Evolutionary conservation across 2,113 vertebrate species (phyloP).

Genomic region (Myiagra hebetior): DNA sequence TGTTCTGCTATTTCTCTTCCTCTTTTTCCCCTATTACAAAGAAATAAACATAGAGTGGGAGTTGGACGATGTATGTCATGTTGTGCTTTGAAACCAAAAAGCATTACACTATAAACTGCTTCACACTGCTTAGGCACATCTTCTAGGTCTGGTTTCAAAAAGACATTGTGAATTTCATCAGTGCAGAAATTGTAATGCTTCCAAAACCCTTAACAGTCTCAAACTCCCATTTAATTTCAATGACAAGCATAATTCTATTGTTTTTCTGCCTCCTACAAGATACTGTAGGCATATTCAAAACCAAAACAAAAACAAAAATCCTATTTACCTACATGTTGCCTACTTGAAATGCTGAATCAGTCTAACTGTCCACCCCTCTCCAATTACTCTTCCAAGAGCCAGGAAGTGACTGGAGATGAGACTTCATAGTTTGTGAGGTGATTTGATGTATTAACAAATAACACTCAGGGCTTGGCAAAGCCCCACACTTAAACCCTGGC

Average conservation of each 20-base stretch:
- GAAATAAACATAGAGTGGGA: background rate
- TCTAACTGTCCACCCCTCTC: background rate
- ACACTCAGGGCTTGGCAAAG: background rate
- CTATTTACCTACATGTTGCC: background rate
- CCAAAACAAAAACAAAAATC: background rate
- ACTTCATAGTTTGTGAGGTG: background rate
- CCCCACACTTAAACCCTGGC: background rate
- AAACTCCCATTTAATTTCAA: background rate
- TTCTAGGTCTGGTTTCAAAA: background rate
- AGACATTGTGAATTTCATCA: background rate
- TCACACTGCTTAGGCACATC: background rate
- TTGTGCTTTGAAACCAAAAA: background rate
- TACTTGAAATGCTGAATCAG: background rate
- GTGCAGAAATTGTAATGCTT: background rate
- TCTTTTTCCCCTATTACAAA: background rate
- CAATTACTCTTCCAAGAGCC: background rate
- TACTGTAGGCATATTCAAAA: background rate
- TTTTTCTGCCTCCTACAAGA: background rate
- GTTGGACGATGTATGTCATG: rapidly evolving
- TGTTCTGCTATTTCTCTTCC: background rate
- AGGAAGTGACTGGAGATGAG: background rate
- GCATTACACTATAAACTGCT: background rate
- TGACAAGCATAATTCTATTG: background rate
- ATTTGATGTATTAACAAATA: background rate
- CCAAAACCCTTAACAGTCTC: background rate